A percentile compares a stretch with the other conserved stretches of the same genome.
Evolutionary conservation across 2,113 vertebrate species (phyloP).

Genomic region (Buteo buteo): DNA sequence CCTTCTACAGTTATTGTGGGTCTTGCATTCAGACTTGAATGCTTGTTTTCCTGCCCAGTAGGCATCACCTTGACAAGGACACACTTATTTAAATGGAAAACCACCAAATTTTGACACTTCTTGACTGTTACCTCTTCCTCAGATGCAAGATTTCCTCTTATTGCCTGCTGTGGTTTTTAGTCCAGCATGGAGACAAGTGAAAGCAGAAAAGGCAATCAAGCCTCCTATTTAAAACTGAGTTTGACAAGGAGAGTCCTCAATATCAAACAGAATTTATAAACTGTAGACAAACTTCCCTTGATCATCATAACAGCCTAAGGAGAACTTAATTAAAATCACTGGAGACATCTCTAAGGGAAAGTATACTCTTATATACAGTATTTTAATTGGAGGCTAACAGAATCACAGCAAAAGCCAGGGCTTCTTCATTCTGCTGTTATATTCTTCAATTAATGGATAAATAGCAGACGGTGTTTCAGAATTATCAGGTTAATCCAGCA

Average conservation of each 20-base stretch:
- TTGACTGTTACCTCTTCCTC: background rate
- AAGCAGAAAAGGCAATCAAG: background rate
- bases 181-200: background rate
- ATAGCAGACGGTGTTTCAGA: background rate
- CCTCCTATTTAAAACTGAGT: background rate
- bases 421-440: background rate
- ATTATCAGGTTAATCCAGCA: background rate
- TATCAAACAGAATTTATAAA: slow-evolving; percentile 34
- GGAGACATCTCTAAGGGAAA: background rate
- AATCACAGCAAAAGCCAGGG: background rate
- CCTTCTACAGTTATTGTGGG: background rate
- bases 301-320: background rate
- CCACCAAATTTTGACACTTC: background rate
- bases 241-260: background rate
- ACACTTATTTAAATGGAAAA: background rate
- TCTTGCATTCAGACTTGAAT: background rate
- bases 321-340: background rate
- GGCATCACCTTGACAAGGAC: background rate
- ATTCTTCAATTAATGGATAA: background rate
- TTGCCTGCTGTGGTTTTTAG: background rate
- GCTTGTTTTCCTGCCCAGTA: background rate
- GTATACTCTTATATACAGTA: background rate
- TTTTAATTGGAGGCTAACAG: background rate
- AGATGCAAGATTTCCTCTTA: background rate
- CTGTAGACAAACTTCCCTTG: background rate